Base-by-base conservation (phyloP, 2,888 invertebrate genomes). In the Agrilus cyanescens region DNA sequence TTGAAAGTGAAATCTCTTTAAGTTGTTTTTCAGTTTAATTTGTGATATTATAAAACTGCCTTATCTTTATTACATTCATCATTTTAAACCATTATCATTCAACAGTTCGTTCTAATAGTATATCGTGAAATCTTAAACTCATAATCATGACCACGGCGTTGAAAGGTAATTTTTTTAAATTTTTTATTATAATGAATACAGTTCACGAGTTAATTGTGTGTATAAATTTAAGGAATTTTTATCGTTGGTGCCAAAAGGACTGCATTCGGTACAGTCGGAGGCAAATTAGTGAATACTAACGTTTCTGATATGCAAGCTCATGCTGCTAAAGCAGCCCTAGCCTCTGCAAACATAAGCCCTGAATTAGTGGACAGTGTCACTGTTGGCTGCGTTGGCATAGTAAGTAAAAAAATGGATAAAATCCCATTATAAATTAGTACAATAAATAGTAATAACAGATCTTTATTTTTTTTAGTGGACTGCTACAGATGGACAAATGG, bases 211-310 rank as follows among this genome's bases (percentile, higher is more conserved):
- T 25, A 10, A 25, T 10, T 25, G 2, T 25, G 8, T 25, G 10
- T n/a, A n/a, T n/a, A n/a, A 25, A 29, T 46, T 59, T 6, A 55
- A 90, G 91, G 90, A 58, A 73, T 91, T 50, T 90, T 86, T 63
- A 85, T 93, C 62, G 90, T 97, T 48, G 91, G 88, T 53, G 96
- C 96, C 12, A 97, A 96, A 69, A 80, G 97, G 49, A 97, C 96
- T 1, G 86, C 96, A 3, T 97, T 97, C 69, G 97, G 97, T 40
- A 84, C 96, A 1, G 95, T 85, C 68, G 97, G 97, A 4, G 89
- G 89, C 0, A 77, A 78, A 55, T 80, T 89, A 59, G 75, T 76
- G 25, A 83, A 83, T 62, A 80, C 80, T 7, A 75, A 75, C 32
- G 76, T 80, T 15, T 79, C 82, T 0, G 86, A 89, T 45, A 69